Evolutionary conservation across 2,888 invertebrate genomes (phyloP).

Genomic region (Perizoma affinitatum): DNA sequence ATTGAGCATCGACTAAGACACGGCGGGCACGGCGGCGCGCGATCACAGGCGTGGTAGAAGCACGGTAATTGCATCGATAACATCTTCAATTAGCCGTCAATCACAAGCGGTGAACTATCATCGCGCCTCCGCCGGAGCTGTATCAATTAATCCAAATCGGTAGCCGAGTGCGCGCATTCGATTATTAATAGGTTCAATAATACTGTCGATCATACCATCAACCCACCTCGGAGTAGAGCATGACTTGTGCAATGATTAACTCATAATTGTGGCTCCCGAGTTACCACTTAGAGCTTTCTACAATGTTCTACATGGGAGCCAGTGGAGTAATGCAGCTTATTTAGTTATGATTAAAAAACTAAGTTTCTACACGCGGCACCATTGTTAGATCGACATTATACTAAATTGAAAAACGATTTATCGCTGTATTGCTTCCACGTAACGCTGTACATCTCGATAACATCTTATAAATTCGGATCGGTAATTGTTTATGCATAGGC

Average conservation of each 20-base stretch:
- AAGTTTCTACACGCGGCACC: too few species aligned
- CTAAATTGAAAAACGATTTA: conserved; percentile 7
- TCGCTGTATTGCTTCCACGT: conserved; percentile 18
- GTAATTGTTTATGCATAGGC: conserved; percentile 60
- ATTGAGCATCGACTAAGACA: conserved; percentile 8
- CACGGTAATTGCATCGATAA: conserved; percentile 76
- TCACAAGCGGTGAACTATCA: conserved; percentile 74
- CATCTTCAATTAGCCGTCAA: conserved; percentile 81
- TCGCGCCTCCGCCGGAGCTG: conserved; percentile 59
- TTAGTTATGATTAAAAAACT: too few species aligned
- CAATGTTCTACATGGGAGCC: neutral
- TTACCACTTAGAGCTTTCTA: conserved; percentile 23
- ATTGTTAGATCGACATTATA: neutral
- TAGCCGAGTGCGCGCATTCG: conserved; percentile 71
- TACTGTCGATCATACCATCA: conserved; percentile 64
- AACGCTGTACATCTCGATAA: conserved; percentile 33
- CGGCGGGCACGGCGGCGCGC: conserved; percentile 15
- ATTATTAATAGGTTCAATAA: conserved; percentile 75
- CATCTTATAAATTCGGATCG: conserved; percentile 41
- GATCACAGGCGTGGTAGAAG: conserved; percentile 34
- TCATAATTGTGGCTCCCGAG: conserved; percentile 38
- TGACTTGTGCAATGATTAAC: conserved; percentile 40
- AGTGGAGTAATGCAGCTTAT: too few species aligned
- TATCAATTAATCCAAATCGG: conserved; percentile 82
- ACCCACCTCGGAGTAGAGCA: conserved; percentile 46